Evolutionary conservation across 2,888 invertebrate species (phyloP), one percentile per base, ranked within the genome.

Genomic region (Drosophila affinis): DNA sequence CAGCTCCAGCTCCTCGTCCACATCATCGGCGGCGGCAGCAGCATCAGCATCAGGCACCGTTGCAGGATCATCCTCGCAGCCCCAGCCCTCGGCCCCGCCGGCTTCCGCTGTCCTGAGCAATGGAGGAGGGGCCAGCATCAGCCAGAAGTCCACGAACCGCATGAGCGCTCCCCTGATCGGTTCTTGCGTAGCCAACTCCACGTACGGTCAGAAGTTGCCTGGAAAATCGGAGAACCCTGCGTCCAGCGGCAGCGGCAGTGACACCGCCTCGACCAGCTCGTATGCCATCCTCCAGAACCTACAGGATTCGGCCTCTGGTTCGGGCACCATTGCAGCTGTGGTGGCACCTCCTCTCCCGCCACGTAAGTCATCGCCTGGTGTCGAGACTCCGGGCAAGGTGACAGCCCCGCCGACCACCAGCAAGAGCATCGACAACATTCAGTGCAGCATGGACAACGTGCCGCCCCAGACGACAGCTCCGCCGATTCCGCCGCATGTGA

Each of bases 331-430:
- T 48, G 46, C 67, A 32, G 93, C 93, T 9, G 67, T 51, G 17
- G 67, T 67, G 10, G 93, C 93, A 18, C 93, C 93, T 0, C 94
- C 94, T 0, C 78, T 94, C 47, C 94, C 94, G 7, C 94, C 94
- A 0, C 86, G 94, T 51, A 94, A 94, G 89, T 94, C 94, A 29
- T 90, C 94, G 18, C 91, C 92, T 0, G 90, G 90, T 44, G 78
- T 91, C 27, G 92, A 92, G 55, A 91, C 88, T 53, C 88, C 89
- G 10, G 60, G 68, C 12, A 85, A 89, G 69, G 75, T 79, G 2
- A 76, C 48, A 7, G 63, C 74, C 12, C 72, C 64, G 10, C 82
- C 81, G 1, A 69, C 77, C 62, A 81, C 58, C 70, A 85, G 80
- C 80, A 83, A 76, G 75, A 85, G 91, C 71, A 89, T 90, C 29